Evolutionary conservation across 2,888 invertebrate species (phyloP).

Genomic region (Andrena minutula): DNA sequence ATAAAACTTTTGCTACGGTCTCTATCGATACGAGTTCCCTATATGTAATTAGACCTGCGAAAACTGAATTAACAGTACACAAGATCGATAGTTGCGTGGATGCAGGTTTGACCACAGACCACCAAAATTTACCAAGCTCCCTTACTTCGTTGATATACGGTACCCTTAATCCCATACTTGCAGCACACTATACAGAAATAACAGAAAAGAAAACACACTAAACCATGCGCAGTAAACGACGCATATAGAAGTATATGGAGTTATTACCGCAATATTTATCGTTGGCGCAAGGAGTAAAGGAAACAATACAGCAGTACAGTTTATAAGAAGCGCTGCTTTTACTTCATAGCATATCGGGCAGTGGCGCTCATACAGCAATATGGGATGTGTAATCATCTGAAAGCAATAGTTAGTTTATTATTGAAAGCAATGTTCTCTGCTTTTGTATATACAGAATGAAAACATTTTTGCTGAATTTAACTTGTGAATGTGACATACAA

Average conservation of each 20-base stretch:
- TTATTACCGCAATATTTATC: conserved; percentile 87
- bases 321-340: conserved; percentile 87
- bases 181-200: conserved; percentile 26
- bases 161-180: conserved; percentile 21
- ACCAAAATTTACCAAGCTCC: conserved; percentile 20
- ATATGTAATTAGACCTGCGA: conserved; percentile 88
- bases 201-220: background rate
- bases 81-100: accelerated
- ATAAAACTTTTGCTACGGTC: background rate
- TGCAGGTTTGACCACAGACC: conserved; percentile 27
- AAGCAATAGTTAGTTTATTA: conserved; percentile 64
- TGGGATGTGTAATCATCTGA: conserved; percentile 86
- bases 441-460: background rate
- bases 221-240: conserved; percentile 84
- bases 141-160: background rate
- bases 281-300: conserved; percentile 88
- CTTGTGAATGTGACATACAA: conserved; percentile 83
- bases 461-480: background rate
- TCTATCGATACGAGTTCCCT: conserved; percentile 85
- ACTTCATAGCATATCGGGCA: conserved; percentile 90
- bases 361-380: conserved; percentile 86
- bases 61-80: conserved; percentile 85
- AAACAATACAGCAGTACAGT: conserved; percentile 86
- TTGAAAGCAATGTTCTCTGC: background rate
- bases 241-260: conserved; percentile 84